A percentile compares a stretch with the other conserved stretches of the same genome.
These are phyloP conservation scores for Hirtodrosophila duncani DNA, from an alignment of 2,888 invertebrate genomes.

Conservation along the genomic window DNA sequence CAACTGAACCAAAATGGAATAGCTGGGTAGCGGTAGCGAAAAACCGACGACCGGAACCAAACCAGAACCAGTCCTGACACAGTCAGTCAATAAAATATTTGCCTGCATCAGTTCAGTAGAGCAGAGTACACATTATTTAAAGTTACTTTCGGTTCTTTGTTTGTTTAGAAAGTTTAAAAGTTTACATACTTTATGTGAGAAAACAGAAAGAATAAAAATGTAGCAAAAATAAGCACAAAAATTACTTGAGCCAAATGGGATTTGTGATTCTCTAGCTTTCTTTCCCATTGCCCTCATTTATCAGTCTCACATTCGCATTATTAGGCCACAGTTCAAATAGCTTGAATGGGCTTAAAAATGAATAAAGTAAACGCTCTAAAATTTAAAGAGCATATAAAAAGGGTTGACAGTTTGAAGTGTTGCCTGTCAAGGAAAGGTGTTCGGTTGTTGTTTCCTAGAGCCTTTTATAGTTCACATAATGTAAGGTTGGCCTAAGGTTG, in stretches of 20 bases:
- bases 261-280: slow-evolving; percentile 26
- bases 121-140: too few species aligned
- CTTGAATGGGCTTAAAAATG: slow-evolving; percentile 46
- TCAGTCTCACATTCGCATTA: slow-evolving; percentile 20
- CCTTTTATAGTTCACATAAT: too few species aligned
- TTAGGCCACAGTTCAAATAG: slow-evolving; percentile 31
- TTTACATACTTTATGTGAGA: not conserved
- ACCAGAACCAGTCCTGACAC: slow-evolving; percentile 1
- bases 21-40: slow-evolving; percentile 10
- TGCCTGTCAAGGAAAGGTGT: slow-evolving; percentile 31
- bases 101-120: slow-evolving; percentile 25
- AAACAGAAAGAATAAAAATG: slow-evolving; percentile 1
- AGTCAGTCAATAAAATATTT: slow-evolving; percentile 32
- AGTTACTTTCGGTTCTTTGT: not conserved
- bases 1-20: slow-evolving; percentile 43
- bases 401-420: slow-evolving; percentile 48
- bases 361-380: slow-evolving; percentile 64
- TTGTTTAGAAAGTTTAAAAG: too few species aligned
- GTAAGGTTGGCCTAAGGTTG: too few species aligned
- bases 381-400: slow-evolving; percentile 42
- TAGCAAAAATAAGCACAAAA: slow-evolving; percentile 18
- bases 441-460: slow-evolving; percentile 13
- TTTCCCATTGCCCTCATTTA: not conserved
- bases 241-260: slow-evolving; percentile 16
- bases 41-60: not conserved